phyloP scores from a whole-genome alignment of 1,140 invertebrate genomes.

The Gryon sp. region DNA sequence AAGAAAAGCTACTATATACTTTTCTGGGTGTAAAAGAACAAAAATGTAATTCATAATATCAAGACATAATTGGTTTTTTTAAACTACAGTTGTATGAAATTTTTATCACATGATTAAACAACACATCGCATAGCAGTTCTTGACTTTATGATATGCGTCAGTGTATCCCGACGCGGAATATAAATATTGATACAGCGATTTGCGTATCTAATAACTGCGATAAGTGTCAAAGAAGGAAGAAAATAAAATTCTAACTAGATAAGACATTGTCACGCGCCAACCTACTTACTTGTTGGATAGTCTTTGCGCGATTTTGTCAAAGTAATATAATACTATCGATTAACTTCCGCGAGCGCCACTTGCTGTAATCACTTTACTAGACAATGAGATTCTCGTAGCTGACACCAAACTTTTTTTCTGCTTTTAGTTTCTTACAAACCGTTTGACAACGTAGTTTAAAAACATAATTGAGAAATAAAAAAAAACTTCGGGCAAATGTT shows the following conservation, averaged over 20 bases:
- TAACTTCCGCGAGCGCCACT: constrained; percentile 29
- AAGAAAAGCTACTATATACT: too few relatives aligned
- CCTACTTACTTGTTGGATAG: constrained; percentile 64
- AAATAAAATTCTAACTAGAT: constrained; percentile 56
- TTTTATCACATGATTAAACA: constrained; percentile 56
- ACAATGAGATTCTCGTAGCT: constrained; percentile 4
- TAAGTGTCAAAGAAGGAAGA: constrained; percentile 46
- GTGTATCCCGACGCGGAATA: constrained; percentile 41
- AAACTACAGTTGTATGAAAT: constrained; percentile 31
- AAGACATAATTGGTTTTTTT: constrained; percentile 21
- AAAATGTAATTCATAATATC: neutral
- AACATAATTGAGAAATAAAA: too few relatives aligned
- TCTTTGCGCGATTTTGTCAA: constrained; percentile 46
- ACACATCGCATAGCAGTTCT: constrained; percentile 41
- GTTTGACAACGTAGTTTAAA: too few relatives aligned
- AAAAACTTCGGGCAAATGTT: too few relatives aligned
- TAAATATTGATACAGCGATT: constrained; percentile 63
- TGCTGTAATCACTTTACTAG: constrained; percentile 42
- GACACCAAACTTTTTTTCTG: constrained; percentile 40
- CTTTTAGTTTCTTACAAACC: too few relatives aligned
- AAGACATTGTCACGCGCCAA: constrained; percentile 60
- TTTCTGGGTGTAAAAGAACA: constrained; percentile 10
- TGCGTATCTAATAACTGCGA: constrained; percentile 61
- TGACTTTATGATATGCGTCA: constrained; percentile 58
- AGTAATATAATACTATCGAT: constrained; percentile 59